A percentile compares a stretch with the other conserved stretches of the same genome.
Evolutionary conservation across 2,888 invertebrate species (phyloP).

Genomic region (Cheilosia vulpina): DNA sequence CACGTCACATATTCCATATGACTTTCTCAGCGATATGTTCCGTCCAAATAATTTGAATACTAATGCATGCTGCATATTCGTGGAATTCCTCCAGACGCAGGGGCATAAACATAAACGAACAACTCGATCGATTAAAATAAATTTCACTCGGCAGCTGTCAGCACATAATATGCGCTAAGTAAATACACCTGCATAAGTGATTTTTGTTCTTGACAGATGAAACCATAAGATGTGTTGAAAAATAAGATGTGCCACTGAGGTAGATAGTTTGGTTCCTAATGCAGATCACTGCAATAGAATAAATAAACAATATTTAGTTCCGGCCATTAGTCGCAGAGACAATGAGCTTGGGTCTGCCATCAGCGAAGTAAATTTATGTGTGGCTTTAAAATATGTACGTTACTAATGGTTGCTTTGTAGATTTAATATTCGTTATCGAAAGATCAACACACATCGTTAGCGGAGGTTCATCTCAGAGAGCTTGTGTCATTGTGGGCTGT

Average conservation of each 20-base stretch:
- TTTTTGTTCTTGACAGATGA: constrained; percentile 3
- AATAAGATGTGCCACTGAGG: not conserved
- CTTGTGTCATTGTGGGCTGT: not conserved
- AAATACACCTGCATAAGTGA: not conserved
- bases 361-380: too few relatives aligned
- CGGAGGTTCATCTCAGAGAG: not conserved
- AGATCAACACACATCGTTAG: not conserved
- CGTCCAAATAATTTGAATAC: constrained; percentile 1
- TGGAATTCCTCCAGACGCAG: not conserved
- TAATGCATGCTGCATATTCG: constrained; percentile 17
- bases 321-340: not conserved
- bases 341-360: not conserved
- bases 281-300: not conserved
- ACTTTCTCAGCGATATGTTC: not conserved
- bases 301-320: constrained; percentile 7
- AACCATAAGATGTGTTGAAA: not conserved
- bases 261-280: too few relatives aligned
- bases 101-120: not conserved
- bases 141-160: constrained; percentile 5
- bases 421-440: not conserved
- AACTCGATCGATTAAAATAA: not conserved
- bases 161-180: not conserved
- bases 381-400: not conserved
- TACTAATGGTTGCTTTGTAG: not conserved
- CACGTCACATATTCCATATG: constrained; percentile 7